Conservation (phyloP, 2,797 vertebrate species). For the Enteromius treurensis region DNA sequence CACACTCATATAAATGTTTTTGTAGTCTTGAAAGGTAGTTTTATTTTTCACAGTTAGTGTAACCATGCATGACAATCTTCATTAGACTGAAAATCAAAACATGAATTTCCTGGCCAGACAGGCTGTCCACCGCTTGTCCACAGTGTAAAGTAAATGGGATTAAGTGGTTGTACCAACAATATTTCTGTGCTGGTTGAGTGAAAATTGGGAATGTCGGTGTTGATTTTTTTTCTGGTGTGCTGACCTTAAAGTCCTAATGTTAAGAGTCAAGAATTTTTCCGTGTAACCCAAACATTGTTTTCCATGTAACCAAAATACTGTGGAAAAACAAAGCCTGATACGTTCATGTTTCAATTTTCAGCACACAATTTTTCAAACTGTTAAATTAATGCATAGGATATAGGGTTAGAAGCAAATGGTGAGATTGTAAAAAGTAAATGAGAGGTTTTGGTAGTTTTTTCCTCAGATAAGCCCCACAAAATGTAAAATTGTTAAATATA, state of each 20-base stretch:
- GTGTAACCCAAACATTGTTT: neutral
- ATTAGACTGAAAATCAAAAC: constrained; percentile 54
- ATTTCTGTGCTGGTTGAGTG: constrained; percentile 49
- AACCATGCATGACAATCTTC: constrained; percentile 7
- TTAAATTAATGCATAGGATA: neutral
- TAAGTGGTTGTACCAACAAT: constrained; percentile 43
- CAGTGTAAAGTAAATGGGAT: constrained; percentile 50
- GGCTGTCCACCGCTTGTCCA: constrained; percentile 38
- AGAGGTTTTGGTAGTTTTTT: neutral
- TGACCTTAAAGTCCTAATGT: constrained; percentile 19
- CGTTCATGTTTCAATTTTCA: too few species aligned
- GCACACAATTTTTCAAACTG: too few species aligned
- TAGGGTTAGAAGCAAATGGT: neutral
- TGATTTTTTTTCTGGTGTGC: constrained; percentile 4
- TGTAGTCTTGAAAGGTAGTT: neutral
- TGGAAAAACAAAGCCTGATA: neutral
- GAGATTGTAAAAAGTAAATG: neutral
- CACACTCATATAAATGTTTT: neutral
- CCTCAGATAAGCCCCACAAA: neutral
- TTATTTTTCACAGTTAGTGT: constrained; percentile 26
- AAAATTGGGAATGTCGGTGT: constrained; percentile 54
- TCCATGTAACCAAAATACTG: neutral
- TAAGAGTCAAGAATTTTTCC: neutral
- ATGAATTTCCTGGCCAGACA: constrained; percentile 37
- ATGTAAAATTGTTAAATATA: neutral